phyloP scores from a whole-genome alignment of 2,113 vertebrate species.

The western clawed frog (Xenopus tropicalis) region DNA sequence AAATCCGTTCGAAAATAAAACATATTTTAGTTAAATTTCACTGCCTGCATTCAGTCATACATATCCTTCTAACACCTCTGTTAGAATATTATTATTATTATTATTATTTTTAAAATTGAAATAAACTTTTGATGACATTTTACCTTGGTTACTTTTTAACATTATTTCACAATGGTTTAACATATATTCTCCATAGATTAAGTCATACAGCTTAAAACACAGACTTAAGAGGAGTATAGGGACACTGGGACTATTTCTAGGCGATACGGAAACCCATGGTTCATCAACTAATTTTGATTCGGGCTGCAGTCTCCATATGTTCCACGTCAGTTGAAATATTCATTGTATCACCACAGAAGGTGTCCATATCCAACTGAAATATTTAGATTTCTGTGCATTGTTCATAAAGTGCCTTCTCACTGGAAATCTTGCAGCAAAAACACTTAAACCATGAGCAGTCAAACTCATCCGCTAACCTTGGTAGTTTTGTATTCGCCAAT shows the following conservation, averaged over 20 bases:
- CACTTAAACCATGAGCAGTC: constrained; percentile 1
- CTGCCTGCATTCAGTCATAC: constrained; percentile 11
- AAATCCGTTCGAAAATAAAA: constrained; percentile 40
- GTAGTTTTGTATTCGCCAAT: constrained; percentile 20
- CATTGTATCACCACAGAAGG: neutral
- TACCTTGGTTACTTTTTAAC: constrained; percentile 56
- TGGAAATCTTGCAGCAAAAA: constrained; percentile 11
- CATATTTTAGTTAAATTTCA: constrained; percentile 35
- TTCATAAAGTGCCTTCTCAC: constrained; percentile 12
- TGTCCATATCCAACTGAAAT: constrained; percentile 14
- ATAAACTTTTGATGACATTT: constrained; percentile 63
- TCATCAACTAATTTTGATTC: neutral
- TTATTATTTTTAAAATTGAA: constrained; percentile 58
- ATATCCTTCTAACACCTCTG: constrained; percentile 25
- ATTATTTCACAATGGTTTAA: constrained; percentile 51
- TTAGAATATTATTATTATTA: constrained; percentile 27
- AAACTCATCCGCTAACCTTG: constrained; percentile 3
- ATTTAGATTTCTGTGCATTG: constrained; percentile 11
- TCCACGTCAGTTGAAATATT: constrained; percentile 7
- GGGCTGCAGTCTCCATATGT: constrained; percentile 7
- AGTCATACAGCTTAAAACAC: constrained; percentile 59
- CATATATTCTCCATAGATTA: constrained; percentile 56
- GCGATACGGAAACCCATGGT: constrained; percentile 12
- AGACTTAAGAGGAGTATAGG: constrained; percentile 42
- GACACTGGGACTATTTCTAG: constrained; percentile 36